A percentile compares a stretch with the other conserved stretches of the same genome.
phyloP scores from a whole-genome alignment of 1,140 invertebrate species.

The Brachionus paranguensis region DNA sequence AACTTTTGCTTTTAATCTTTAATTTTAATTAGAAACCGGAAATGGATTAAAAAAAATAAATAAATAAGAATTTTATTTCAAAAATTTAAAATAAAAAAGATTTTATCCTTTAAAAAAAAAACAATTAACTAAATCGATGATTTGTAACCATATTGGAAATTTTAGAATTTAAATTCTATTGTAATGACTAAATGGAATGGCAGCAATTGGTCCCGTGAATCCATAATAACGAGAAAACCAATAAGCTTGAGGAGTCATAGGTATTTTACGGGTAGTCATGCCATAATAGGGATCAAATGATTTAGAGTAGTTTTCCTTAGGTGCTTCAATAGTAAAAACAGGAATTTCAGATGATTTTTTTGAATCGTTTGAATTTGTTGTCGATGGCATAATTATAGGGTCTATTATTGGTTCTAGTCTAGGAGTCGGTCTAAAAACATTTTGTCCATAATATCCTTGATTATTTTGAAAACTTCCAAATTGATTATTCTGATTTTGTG shows the following conservation, averaged over 20 bases:
- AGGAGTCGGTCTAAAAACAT: background rate
- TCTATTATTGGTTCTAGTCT: background rate
- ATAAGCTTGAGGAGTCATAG: background rate
- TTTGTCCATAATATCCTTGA: background rate
- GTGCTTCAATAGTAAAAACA: background rate
- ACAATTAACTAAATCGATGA: background rate
- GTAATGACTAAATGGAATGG: conserved; percentile 31
- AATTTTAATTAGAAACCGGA: too few relatives aligned
- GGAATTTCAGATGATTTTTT: background rate
- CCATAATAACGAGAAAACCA: conserved; percentile 6
- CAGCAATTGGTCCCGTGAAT: background rate
- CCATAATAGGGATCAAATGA: conserved; percentile 28
- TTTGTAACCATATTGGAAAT: background rate
- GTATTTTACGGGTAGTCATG: background rate
- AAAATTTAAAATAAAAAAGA: too few relatives aligned
- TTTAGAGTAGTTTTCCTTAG: background rate
- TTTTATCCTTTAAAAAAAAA: background rate
- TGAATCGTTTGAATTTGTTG: background rate
- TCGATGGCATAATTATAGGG: background rate
- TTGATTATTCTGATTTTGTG: background rate
- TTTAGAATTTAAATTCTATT: background rate
- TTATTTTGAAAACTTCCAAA: background rate
- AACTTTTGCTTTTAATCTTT: too few relatives aligned
- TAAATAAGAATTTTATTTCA: too few relatives aligned
- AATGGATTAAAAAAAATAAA: too few relatives aligned